Evolutionary conservation across 2,888 invertebrate species (phyloP).

Genomic region (Alloscopus bannaensis): DNA sequence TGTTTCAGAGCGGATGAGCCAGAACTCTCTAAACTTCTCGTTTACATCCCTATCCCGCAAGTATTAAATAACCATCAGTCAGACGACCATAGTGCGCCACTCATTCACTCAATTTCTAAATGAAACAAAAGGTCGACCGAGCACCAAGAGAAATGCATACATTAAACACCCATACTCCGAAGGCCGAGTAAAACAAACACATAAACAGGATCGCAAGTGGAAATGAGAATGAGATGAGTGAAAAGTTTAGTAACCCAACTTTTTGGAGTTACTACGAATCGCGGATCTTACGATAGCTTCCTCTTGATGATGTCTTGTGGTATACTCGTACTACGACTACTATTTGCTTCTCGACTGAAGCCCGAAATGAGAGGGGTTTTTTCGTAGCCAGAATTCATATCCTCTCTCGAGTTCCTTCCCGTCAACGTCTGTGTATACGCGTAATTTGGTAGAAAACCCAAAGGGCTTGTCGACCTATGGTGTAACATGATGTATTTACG

Average conservation of each 20-base stretch:
- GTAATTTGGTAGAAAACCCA: constrained; percentile 19
- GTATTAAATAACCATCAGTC: constrained; percentile 26
- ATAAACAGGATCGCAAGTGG: background rate
- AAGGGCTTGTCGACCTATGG: background rate
- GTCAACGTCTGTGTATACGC: background rate
- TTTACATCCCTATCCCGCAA: constrained; percentile 1
- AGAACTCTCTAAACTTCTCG: no score
- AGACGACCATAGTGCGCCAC: background rate
- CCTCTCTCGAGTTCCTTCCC: constrained; percentile 9
- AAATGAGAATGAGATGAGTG: constrained; percentile 11
- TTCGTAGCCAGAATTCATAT: constrained; percentile 8
- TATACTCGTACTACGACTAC: background rate
- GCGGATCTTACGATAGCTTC: no score
- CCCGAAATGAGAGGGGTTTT: constrained; percentile 16
- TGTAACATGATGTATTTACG: background rate
- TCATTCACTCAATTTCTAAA: background rate
- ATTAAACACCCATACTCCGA: background rate
- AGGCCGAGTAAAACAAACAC: background rate
- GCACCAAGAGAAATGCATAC: background rate
- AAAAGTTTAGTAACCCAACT: constrained; percentile 9
- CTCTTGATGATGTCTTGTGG: constrained; percentile 17
- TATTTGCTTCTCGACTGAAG: constrained; percentile 14
- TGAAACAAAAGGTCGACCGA: background rate
- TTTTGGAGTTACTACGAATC: no score
- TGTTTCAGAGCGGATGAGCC: no score